phyloP scores from a whole-genome alignment of 2,113 vertebrate genomes.

The Haemorhous mexicanus region DNA sequence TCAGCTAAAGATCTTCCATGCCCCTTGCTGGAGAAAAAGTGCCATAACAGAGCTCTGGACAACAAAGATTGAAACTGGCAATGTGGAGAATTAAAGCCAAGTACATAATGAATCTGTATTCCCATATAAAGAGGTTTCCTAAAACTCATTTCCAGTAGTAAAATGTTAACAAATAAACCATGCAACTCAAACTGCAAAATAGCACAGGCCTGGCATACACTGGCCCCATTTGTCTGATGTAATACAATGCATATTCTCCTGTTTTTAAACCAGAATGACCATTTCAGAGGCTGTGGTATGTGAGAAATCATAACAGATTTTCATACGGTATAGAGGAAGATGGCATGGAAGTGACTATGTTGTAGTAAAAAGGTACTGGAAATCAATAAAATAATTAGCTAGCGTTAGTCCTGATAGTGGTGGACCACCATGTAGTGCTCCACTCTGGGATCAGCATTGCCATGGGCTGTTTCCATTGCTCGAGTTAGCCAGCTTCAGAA shows the following conservation, averaged over 20 bases:
- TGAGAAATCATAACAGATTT: background rate
- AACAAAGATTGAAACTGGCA: background rate
- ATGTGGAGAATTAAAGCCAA: background rate
- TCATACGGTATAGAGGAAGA: background rate
- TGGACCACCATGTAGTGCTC: background rate
- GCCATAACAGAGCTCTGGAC: background rate
- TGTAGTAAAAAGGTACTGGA: background rate
- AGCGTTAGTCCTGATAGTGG: background rate
- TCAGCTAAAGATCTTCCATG: constrained; percentile 17
- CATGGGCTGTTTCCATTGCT: background rate
- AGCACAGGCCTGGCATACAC: background rate
- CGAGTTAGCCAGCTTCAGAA: background rate
- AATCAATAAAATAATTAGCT: background rate
- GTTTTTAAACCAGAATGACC: background rate
- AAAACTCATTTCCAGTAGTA: background rate
- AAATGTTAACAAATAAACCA: background rate
- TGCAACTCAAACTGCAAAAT: background rate
- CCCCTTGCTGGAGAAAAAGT: constrained; percentile 48
- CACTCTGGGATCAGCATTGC: background rate
- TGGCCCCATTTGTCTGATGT: background rate
- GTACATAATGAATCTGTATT: background rate
- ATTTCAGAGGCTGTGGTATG: rapidly evolving
- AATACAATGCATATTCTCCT: background rate
- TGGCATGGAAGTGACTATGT: background rate
- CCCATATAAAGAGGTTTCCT: background rate